Conservation (phyloP, 2,113 vertebrate genomes). For the Lophura nycthemera region DNA sequence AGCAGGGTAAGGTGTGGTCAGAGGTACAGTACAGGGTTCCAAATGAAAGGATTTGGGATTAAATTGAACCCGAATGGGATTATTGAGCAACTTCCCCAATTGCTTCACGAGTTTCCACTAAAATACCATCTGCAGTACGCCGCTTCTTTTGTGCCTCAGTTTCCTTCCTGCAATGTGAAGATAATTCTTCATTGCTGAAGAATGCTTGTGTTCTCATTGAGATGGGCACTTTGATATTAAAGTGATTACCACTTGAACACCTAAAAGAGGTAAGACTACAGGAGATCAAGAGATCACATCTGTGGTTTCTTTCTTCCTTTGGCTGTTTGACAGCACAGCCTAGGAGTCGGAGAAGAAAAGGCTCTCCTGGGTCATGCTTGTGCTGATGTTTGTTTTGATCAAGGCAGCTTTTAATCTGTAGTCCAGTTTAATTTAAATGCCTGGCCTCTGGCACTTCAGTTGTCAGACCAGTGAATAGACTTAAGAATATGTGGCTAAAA, state of each 20-base stretch:
- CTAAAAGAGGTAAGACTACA: not conserved
- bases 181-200: not conserved
- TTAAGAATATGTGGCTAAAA: not conserved
- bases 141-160: not conserved
- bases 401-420: not conserved
- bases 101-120: not conserved
- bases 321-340: not conserved
- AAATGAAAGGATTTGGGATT: not conserved
- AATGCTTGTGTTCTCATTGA: not conserved
- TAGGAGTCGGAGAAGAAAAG: not conserved
- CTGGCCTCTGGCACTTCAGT: not conserved
- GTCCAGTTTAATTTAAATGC: not conserved
- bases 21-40: not conserved
- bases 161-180: not conserved
- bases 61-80: not conserved
- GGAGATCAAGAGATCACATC: not conserved
- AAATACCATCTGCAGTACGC: not conserved
- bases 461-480: not conserved
- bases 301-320: not conserved
- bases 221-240: not conserved
- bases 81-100: not conserved
- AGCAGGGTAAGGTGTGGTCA: not conserved
- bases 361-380: not conserved
- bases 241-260: not conserved
- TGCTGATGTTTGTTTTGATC: slow-evolving; percentile 15